Evolutionary conservation across 2,113 vertebrate species (phyloP).

Genomic region (Penelope pileata): DNA sequence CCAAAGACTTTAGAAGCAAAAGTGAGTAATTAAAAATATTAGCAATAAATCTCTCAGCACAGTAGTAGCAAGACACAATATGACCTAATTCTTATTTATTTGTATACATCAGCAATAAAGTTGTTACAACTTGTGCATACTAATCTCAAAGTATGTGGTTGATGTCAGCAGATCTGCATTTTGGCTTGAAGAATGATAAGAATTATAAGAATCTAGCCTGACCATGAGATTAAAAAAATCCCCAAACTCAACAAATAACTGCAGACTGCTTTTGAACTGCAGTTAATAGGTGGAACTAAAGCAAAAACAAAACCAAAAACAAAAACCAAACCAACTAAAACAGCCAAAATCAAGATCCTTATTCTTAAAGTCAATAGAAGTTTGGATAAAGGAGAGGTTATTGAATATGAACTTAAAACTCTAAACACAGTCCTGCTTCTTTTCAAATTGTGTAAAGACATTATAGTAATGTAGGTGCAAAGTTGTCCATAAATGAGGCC

Average conservation of each 20-base stretch:
- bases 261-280: neutral
- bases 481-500: neutral
- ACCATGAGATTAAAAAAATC: neutral
- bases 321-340: neutral
- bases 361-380: neutral
- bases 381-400: neutral
- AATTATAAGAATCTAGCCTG: neutral
- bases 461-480: neutral
- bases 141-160: rapidly evolving
- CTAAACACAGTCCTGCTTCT: neutral
- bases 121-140: rapidly evolving
- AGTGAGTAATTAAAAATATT: neutral
- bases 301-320: neutral
- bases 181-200: neutral
- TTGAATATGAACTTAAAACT: neutral
- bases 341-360: neutral
- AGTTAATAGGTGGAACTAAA: neutral
- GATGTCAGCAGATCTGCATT: neutral
- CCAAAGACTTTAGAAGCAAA: neutral
- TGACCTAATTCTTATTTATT: neutral
- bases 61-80: neutral
- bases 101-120: neutral
- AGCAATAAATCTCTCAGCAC: neutral
- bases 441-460: neutral
- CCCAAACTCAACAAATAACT: neutral